phyloP scores from a whole-genome alignment of 2,888 invertebrate species.

The Megastigmus dorsalis region DNA sequence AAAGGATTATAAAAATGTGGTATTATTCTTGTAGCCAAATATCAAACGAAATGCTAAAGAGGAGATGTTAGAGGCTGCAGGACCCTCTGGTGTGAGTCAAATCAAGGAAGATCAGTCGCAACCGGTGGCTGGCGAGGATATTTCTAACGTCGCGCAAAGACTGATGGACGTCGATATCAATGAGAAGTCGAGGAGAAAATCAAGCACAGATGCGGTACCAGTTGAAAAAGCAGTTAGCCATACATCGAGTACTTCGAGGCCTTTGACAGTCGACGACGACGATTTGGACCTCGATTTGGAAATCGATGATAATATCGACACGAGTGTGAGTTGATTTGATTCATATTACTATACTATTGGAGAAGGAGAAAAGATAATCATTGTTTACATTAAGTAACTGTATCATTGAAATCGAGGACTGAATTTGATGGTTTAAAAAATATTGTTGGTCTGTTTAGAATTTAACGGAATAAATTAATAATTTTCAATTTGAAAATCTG shows the following conservation, averaged over 20 bases:
- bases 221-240: constrained; percentile 1
- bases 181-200: constrained; percentile 40
- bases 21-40: constrained; percentile 74
- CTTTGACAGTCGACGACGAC: constrained; percentile 76
- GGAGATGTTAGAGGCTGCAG: constrained; percentile 81
- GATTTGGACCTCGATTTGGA: constrained; percentile 91
- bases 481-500: too few species aligned
- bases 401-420: too few species aligned
- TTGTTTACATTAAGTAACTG: too few species aligned
- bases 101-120: constrained; percentile 59
- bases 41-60: constrained; percentile 82
- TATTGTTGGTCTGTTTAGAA: too few species aligned
- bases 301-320: constrained; percentile 87
- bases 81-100: constrained; percentile 59
- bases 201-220: constrained; percentile 41
- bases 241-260: constrained; percentile 65
- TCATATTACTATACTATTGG: too few species aligned
- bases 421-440: too few species aligned
- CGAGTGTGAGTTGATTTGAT: constrained; percentile 80
- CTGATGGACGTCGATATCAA: constrained; percentile 64
- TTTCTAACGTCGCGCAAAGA: constrained; percentile 58
- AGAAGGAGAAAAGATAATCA: too few species aligned
- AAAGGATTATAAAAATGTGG: background rate
- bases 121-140: constrained; percentile 17
- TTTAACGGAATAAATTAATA: too few species aligned